phyloP scores from a whole-genome alignment of 2,888 invertebrate genomes.

The Clunio marinus region DNA sequence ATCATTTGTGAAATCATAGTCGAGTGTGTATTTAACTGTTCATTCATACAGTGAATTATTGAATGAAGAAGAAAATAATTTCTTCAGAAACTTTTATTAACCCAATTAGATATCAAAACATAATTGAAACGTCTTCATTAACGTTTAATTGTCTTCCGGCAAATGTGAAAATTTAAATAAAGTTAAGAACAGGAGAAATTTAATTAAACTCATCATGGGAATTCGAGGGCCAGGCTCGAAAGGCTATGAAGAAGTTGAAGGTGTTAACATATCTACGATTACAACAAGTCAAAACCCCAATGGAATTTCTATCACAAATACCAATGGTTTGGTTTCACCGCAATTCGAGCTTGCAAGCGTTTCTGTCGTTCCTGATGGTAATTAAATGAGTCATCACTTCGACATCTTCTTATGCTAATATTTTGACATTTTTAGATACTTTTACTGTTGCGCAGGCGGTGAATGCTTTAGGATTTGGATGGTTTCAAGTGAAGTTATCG shows the following conservation, averaged over 20 bases:
- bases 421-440: constrained; percentile 61
- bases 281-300: not conserved
- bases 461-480: constrained; percentile 80
- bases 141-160: not conserved
- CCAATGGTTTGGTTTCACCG: not conserved
- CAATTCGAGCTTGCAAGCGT: constrained; percentile 68
- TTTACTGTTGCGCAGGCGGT: constrained; percentile 84
- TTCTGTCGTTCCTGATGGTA: constrained; percentile 76
- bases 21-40: constrained; percentile 25
- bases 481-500: constrained; percentile 83
- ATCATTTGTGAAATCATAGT: not conserved
- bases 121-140: not conserved
- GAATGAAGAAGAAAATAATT: constrained; percentile 30
- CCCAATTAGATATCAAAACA: constrained; percentile 16
- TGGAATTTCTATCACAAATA: not conserved
- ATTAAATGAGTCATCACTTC: constrained; percentile 40
- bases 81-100: not conserved
- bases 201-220: constrained; percentile 8
- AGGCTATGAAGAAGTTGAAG: constrained; percentile 36
- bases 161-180: too few species aligned
- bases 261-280: not conserved
- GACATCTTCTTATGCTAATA: constrained; percentile 40
- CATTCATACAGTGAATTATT: constrained; percentile 16
- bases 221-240: constrained; percentile 20
- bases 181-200: too few species aligned